phyloP scores from a whole-genome alignment of 1,140 invertebrate species.

The Notospermus geniculatus region DNA sequence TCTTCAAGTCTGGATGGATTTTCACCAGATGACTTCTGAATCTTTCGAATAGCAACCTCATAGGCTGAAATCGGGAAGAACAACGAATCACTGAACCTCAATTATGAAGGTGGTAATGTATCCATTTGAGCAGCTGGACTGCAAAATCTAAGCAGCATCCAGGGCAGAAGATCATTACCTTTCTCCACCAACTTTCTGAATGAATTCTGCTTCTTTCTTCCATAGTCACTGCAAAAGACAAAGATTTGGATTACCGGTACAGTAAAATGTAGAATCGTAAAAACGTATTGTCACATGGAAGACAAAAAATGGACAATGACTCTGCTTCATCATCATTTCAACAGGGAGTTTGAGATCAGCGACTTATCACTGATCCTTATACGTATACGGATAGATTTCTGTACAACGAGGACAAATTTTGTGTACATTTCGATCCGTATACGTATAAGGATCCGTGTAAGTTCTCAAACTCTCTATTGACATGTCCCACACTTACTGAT shows the following conservation, averaged over 20 bases:
- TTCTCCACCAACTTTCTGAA: constrained; percentile 67
- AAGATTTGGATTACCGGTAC: not conserved
- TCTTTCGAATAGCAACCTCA: not conserved
- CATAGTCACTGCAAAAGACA: constrained; percentile 60
- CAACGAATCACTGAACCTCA: not conserved
- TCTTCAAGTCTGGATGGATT: not conserved
- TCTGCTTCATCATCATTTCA: too few species aligned
- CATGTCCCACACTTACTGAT: constrained; percentile 54
- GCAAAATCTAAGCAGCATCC: not conserved
- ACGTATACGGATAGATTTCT: too few species aligned
- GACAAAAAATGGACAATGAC: too few species aligned
- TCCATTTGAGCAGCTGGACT: not conserved
- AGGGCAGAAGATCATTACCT: constrained; percentile 57
- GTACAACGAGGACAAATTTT: too few species aligned
- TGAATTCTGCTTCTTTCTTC: constrained; percentile 65
- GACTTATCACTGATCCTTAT: too few species aligned
- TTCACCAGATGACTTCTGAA: not conserved
- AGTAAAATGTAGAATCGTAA: too few species aligned
- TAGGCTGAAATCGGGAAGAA: not conserved
- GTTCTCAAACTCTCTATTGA: too few species aligned
- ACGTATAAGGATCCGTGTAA: too few species aligned
- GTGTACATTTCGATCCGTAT: too few species aligned
- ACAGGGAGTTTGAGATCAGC: too few species aligned
- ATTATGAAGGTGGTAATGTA: not conserved
- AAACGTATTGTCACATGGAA: too few species aligned